Base-by-base conservation (phyloP, 2,888 invertebrate species). In the Pantelozetes paolii region DNA sequence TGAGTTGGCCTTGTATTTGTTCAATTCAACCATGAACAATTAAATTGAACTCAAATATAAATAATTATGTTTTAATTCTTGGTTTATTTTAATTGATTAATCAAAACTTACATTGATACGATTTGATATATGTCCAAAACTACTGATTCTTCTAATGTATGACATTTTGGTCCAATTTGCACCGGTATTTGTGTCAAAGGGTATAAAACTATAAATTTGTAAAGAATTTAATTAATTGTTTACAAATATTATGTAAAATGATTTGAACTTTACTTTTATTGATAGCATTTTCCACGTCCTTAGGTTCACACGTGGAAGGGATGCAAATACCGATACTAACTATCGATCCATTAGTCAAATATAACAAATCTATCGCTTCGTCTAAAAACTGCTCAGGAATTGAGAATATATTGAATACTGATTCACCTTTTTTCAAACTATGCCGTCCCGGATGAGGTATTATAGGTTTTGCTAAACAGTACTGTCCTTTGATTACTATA, bases 311-410 rank as follows among this genome's bases (percentile, higher is more conserved):
- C 36, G 73, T 73, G 28, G 73, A 54, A 1, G 73, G 73, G 13
- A 73, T 69, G 28, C 73, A 73, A 9, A 73, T 36, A 11, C 73
- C 73, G n/a, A 73, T 15, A 54, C 69, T 40, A 18, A 73, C 40
- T 18, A 73, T 23, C n/a, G 73, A 73, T 18, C 73, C 64, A 26
- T 73, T 73, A 8, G 69, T 20, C 6, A 73, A 28, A 70, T 73
- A 42, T 2, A 73, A 28, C 28, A 42, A 40, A 67, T 73, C 73
- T 1, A 62, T 42, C 2, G 40, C 30, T 69, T 73, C 70, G 30
- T 73, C 73, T 11, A 67, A n/a, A 26, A 20, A 57, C n/a, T 54
- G 30, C 18, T 42, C 48, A 1, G 70, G 69, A 23, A 73, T 42
- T 40, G 45, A 23, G 20, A 69, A 70, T 40, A 67, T 23, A 42